phyloP scores from a whole-genome alignment of 2,113 vertebrate species.

The Thalassarche chlororhynchos region DNA sequence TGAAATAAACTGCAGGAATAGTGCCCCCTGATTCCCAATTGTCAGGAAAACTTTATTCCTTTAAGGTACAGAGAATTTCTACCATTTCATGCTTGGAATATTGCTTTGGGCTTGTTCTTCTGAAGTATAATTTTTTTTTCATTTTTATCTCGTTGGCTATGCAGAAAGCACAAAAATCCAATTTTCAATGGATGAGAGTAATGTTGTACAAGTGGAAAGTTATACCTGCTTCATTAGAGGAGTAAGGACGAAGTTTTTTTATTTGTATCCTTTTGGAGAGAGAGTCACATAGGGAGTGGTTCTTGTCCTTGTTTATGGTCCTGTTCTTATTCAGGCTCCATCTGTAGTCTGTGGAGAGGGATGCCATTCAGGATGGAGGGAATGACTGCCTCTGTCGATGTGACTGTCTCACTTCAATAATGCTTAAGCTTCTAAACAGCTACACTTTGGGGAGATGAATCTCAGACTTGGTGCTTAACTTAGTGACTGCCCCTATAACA shows the following conservation, averaged over 20 bases:
- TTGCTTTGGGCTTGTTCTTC: constrained; percentile 38
- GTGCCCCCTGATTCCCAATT: neutral
- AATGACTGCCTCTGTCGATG: neutral
- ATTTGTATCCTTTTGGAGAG: neutral
- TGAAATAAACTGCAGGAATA: neutral
- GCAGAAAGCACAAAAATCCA: neutral
- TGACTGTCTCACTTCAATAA: neutral
- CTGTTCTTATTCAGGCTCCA: neutral
- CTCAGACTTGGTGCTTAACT: neutral
- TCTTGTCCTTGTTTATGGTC: neutral
- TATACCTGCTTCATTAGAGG: neutral
- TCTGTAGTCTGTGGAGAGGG: neutral
- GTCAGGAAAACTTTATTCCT: neutral
- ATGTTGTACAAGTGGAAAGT: neutral
- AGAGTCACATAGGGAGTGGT: neutral
- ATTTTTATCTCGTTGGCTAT: neutral
- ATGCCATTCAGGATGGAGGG: neutral
- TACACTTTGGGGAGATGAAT: accelerated
- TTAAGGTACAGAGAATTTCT: neutral
- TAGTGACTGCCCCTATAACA: neutral
- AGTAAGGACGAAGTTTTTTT: neutral
- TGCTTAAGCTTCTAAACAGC: neutral
- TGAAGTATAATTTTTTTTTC: neutral
- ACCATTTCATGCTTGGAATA: constrained; percentile 22
- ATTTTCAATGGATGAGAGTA: neutral